Percentiles rank a stretch among this genome's conserved stretches.
Evolutionary conservation across 2,113 vertebrate species (phyloP).

Genomic region (Lepus americanus): DNA sequence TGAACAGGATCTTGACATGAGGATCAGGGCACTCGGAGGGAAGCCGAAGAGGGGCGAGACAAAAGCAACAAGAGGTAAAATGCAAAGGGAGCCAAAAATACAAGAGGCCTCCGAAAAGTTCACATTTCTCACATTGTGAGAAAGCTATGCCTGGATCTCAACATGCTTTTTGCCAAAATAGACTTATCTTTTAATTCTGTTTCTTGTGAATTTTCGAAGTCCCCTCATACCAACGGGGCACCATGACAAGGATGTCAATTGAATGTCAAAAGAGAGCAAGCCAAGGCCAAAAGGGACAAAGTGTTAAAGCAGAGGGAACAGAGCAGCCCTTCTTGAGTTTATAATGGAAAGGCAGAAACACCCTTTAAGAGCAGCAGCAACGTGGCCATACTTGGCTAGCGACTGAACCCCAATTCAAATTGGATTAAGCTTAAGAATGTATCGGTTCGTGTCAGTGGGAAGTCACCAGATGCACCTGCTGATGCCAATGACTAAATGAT

Average conservation of each 20-base stretch:
- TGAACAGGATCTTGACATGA: neutral
- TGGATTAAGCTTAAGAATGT: neutral
- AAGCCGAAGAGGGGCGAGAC: neutral
- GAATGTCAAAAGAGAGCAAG: neutral
- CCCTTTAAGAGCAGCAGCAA: neutral
- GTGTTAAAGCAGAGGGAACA: neutral
- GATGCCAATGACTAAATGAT: neutral
- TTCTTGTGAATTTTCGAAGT: too few species aligned
- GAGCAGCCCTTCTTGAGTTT: neutral
- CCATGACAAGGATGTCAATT: neutral
- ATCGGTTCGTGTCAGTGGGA: neutral
- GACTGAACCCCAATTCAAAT: slow-evolving; percentile 13
- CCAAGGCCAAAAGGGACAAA: neutral
- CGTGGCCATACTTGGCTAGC: neutral
- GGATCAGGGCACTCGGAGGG: neutral
- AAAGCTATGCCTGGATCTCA: too few species aligned
- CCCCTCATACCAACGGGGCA: neutral
- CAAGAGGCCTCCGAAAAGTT: too few species aligned
- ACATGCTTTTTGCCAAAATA: too few species aligned
- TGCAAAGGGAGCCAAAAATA: neutral
- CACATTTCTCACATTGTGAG: too few species aligned
- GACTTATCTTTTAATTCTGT: too few species aligned
- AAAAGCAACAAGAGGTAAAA: neutral
- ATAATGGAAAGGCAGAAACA: neutral
- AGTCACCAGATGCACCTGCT: neutral